Percentiles rank a stretch among this genome's conserved stretches.
Conservation (phyloP, 2,113 vertebrate species). For the Maccullochella peelii region DNA sequence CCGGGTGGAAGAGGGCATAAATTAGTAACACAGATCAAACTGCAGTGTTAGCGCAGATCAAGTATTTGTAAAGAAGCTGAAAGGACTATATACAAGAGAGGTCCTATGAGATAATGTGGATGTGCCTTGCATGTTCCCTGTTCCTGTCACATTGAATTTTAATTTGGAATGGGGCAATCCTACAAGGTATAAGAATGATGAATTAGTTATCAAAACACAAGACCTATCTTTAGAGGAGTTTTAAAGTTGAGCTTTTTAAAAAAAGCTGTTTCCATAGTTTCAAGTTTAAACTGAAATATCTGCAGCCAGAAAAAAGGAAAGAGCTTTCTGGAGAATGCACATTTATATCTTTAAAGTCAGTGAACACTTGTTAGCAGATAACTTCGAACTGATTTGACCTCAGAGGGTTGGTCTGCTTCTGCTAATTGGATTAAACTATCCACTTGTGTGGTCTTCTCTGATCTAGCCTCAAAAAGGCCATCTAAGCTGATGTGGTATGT, state of each 20-base stretch:
- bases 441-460: constrained; percentile 70
- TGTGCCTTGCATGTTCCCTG: constrained; percentile 55
- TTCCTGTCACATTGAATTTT: constrained; percentile 71
- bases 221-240: constrained; percentile 61
- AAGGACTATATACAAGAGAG: constrained; percentile 76
- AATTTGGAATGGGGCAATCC: constrained; percentile 55
- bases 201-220: constrained; percentile 73
- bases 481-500: constrained; percentile 34
- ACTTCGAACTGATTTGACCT: constrained; percentile 55
- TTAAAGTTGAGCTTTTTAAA: no score
- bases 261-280: not conserved
- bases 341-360: constrained; percentile 33
- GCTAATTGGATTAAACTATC: constrained; percentile 64
- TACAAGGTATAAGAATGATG: constrained; percentile 65
- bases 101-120: constrained; percentile 77
- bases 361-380: constrained; percentile 35
- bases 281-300: constrained; percentile 4
- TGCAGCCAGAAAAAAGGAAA: not conserved
- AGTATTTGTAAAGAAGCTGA: constrained; percentile 87
- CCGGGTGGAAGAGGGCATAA: constrained; percentile 77
- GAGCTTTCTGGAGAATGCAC: constrained; percentile 8
- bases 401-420: constrained; percentile 27
- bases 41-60: constrained; percentile 84
- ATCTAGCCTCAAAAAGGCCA: constrained; percentile 49
- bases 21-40: constrained; percentile 86